Percentiles rank a stretch among this genome's conserved stretches.
Conservation (phyloP, 2,113 vertebrate genomes). For the Phrynosoma platyrhinos region DNA sequence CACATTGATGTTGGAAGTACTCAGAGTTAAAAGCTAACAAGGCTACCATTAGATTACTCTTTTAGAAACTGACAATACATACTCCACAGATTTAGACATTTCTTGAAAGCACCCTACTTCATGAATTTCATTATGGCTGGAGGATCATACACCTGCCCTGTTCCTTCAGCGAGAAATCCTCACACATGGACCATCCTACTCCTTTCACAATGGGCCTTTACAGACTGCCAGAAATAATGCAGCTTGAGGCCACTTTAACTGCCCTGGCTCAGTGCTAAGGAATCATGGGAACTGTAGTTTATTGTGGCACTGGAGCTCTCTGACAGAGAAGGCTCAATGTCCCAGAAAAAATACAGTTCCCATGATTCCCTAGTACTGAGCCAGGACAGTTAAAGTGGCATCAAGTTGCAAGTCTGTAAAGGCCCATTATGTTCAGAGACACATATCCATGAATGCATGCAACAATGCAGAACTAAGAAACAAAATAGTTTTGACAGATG, state of each 20-base stretch:
- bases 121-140: background rate
- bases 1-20: background rate
- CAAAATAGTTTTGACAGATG: slow-evolving; percentile 55
- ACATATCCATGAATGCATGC: background rate
- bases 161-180: slow-evolving; percentile 33
- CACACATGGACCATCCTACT: background rate
- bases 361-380: too few relatives aligned
- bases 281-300: too few relatives aligned
- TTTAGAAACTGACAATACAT: too few relatives aligned
- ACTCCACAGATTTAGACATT: background rate
- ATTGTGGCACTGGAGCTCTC: too few relatives aligned
- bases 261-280: too few relatives aligned
- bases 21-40: background rate
- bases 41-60: background rate
- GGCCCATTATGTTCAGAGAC: background rate
- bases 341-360: too few relatives aligned
- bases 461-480: slow-evolving; percentile 28
- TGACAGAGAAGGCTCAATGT: too few relatives aligned
- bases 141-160: background rate
- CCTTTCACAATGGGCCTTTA: background rate
- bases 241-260: too few relatives aligned
- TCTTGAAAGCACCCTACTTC: background rate
- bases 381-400: too few relatives aligned
- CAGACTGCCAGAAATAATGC: too few relatives aligned
- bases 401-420: too few relatives aligned